These are phyloP conservation scores for Acholoe squamosa DNA, from an alignment of 2,888 invertebrate genomes.

Conservation along the genomic window DNA sequence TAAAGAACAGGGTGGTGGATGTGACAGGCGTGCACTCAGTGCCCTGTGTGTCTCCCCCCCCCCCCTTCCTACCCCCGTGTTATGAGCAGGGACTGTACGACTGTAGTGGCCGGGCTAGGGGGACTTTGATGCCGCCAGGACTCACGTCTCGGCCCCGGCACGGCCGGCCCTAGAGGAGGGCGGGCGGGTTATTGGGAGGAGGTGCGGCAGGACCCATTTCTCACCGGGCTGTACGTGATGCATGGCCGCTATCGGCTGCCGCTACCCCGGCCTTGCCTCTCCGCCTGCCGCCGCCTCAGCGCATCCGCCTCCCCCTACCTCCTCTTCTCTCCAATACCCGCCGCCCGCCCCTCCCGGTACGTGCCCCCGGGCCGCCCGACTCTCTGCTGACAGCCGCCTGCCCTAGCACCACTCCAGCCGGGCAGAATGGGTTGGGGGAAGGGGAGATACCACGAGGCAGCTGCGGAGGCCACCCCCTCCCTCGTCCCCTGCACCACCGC, in stretches of 20 bases:
- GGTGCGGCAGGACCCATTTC: constrained; percentile 9
- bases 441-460: constrained; percentile 21
- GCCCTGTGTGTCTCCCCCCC: background rate
- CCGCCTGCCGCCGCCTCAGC: background rate
- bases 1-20: constrained; percentile 1
- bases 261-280: background rate
- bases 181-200: too few species aligned
- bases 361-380: background rate
- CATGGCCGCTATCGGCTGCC: constrained; percentile 32
- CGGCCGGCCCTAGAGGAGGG: too few species aligned
- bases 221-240: constrained; percentile 46
- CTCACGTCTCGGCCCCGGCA: too few species aligned
- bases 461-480: background rate
- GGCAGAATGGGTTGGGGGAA: background rate
- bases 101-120: background rate
- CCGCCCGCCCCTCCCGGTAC: background rate
- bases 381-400: background rate
- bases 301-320: background rate
- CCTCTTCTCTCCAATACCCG: background rate
- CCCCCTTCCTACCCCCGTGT: background rate
- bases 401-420: background rate
- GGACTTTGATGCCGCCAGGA: constrained; percentile 30
- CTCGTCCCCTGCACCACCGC: background rate
- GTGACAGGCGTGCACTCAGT: constrained; percentile 53
- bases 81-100: too few species aligned